Evolutionary conservation across 2,888 invertebrate genomes (phyloP).

Genomic region (Platypus cylindrus): DNA sequence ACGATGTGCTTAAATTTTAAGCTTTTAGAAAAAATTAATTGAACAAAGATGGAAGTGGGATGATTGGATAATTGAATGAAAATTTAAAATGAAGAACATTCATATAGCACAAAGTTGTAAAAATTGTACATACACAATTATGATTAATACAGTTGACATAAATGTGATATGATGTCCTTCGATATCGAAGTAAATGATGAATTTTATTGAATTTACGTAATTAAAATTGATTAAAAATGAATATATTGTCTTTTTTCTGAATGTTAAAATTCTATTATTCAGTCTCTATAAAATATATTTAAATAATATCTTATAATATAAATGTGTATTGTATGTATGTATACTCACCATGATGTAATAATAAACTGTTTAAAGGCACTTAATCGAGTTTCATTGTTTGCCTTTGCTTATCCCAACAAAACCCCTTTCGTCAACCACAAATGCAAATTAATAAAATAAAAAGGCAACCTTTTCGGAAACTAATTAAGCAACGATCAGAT

Average conservation of each 20-base stretch:
- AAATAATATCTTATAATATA: too few relatives aligned
- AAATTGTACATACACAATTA: constrained; percentile 31
- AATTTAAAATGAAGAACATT: too few relatives aligned
- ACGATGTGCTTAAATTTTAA: too few relatives aligned
- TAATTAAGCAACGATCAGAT: too few relatives aligned
- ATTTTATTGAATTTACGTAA: constrained; percentile 14
- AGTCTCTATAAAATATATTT: constrained; percentile 8
- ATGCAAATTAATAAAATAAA: too few relatives aligned
- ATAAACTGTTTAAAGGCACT: constrained; percentile 13
- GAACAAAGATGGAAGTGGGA: too few relatives aligned
- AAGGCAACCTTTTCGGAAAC: too few relatives aligned
- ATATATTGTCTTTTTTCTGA: constrained; percentile 11
- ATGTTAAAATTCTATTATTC: constrained; percentile 9
- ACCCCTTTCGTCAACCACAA: not conserved
- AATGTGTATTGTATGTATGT: too few relatives aligned
- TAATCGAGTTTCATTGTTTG: not conserved
- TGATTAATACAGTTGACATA: constrained; percentile 27
- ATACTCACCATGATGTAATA: constrained; percentile 11
- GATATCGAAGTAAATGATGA: constrained; percentile 13
- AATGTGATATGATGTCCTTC: constrained; percentile 30
- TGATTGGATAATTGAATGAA: too few relatives aligned
- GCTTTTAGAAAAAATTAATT: too few relatives aligned
- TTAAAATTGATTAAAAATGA: constrained; percentile 4
- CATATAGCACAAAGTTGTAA: constrained; percentile 27
- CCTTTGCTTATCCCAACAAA: not conserved